Evolutionary conservation across 2,888 invertebrate genomes (phyloP).

Genomic region (Thera obeliscata): DNA sequence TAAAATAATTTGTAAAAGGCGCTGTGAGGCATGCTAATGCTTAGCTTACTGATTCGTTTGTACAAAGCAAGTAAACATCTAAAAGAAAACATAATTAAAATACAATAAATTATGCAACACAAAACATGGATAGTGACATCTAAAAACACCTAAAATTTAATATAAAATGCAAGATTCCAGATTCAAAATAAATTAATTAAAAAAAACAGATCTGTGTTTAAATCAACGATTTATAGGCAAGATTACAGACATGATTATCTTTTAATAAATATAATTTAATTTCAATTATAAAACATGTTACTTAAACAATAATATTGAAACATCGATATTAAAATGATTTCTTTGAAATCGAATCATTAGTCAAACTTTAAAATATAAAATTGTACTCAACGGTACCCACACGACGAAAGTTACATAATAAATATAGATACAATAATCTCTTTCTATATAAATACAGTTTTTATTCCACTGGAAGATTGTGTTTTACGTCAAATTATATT

Average conservation of each 20-base stretch:
- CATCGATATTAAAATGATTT: slow-evolving; percentile 62
- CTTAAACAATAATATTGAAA: slow-evolving; percentile 49
- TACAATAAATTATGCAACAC: slow-evolving; percentile 80
- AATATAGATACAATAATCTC: slow-evolving; percentile 49
- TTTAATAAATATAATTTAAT: slow-evolving; percentile 49
- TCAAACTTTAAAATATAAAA: slow-evolving; percentile 58
- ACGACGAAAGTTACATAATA: slow-evolving; percentile 34
- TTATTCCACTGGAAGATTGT: slow-evolving; percentile 56
- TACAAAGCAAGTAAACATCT: slow-evolving; percentile 73
- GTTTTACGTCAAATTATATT: slow-evolving; percentile 48
- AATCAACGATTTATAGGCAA: slow-evolving; percentile 67
- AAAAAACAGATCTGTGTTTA: slow-evolving; percentile 44
- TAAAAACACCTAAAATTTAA: slow-evolving; percentile 54
- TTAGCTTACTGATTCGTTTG: slow-evolving; percentile 47
- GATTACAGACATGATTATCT: slow-evolving; percentile 66
- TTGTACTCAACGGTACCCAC: slow-evolving; percentile 60
- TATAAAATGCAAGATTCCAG: slow-evolving; percentile 45
- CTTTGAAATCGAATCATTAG: slow-evolving; percentile 68
- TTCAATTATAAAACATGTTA: slow-evolving; percentile 46
- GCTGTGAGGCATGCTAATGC: slow-evolving; percentile 52
- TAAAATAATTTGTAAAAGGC: slow-evolving; percentile 47
- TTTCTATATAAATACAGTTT: slow-evolving; percentile 46
- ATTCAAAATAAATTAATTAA: slow-evolving; percentile 30
- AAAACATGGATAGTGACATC: slow-evolving; percentile 63
- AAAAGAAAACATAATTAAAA: slow-evolving; percentile 69